A percentile compares a stretch with the other conserved stretches of the same genome.
Evolutionary conservation across 1,140 invertebrate species (phyloP).

Genomic region (Popillia japonica): DNA sequence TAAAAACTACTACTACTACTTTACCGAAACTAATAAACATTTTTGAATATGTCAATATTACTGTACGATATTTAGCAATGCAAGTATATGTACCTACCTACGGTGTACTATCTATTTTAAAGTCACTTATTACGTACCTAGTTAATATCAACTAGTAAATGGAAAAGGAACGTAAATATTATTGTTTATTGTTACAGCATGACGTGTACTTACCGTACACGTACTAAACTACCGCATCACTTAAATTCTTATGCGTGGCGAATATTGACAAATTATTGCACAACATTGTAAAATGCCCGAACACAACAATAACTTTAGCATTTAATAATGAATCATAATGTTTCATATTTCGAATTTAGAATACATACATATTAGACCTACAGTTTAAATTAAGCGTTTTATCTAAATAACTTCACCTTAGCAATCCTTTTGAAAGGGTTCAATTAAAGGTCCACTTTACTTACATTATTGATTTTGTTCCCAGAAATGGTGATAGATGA

Average conservation of each 20-base stretch:
- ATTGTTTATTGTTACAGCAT: background rate
- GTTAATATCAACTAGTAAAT: background rate
- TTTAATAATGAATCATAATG: background rate
- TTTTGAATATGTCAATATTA: background rate
- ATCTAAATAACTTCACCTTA: background rate
- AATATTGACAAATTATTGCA: background rate
- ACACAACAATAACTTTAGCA: background rate
- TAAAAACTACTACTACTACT: background rate
- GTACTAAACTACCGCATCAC: background rate
- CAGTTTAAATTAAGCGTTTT: too few species aligned
- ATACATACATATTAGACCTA: too few species aligned
- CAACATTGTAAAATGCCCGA: background rate
- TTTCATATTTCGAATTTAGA: too few species aligned
- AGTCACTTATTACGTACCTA: background rate
- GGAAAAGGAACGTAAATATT: background rate
- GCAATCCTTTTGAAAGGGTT: background rate
- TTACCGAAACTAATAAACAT: background rate
- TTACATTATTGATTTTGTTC: background rate
- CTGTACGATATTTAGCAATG: background rate
- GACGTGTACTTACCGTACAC: background rate
- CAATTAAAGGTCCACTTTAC: background rate
- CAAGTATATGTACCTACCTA: too few species aligned
- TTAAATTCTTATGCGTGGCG: background rate
- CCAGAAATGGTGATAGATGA: background rate
- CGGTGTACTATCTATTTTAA: background rate